Conservation (phyloP, 2,888 invertebrate species). For the Dromius quadrimaculatus region DNA sequence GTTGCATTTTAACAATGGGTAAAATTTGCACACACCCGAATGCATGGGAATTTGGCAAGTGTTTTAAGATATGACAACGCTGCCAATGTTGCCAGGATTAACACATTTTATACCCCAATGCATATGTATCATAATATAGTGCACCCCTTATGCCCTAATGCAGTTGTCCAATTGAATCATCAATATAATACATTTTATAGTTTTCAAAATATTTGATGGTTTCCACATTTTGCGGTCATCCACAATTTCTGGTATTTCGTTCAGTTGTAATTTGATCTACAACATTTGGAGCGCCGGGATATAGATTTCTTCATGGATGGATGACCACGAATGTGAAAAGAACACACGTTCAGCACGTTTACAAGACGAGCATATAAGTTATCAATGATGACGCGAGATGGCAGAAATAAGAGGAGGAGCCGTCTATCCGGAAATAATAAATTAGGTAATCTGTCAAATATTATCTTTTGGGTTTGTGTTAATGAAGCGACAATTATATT, state of each 20-base stretch:
- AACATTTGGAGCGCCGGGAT: neutral
- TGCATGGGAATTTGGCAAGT: conserved; percentile 38
- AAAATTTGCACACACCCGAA: neutral
- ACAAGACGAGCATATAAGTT: neutral
- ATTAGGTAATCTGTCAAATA: neutral
- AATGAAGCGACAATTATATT: neutral
- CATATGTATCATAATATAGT: neutral
- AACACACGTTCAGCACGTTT: conserved; percentile 21
- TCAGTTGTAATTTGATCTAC: conserved; percentile 12
- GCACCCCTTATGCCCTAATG: too few species aligned
- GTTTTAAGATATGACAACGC: conserved; percentile 36
- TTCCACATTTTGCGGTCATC: conserved; percentile 28
- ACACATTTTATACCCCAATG: neutral
- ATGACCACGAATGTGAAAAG: neutral
- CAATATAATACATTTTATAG: too few species aligned
- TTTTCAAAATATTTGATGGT: too few species aligned
- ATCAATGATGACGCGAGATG: conserved; percentile 4
- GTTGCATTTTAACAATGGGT: neutral
- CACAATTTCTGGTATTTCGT: neutral
- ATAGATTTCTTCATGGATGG: neutral
- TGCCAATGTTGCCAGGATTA: conserved; percentile 16
- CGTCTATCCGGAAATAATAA: neutral
- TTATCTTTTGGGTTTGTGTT: neutral
- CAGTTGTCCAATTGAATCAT: too few species aligned
- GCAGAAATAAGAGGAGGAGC: neutral